phyloP scores from a whole-genome alignment of 2,888 invertebrate genomes.

The Laothoe populi region DNA sequence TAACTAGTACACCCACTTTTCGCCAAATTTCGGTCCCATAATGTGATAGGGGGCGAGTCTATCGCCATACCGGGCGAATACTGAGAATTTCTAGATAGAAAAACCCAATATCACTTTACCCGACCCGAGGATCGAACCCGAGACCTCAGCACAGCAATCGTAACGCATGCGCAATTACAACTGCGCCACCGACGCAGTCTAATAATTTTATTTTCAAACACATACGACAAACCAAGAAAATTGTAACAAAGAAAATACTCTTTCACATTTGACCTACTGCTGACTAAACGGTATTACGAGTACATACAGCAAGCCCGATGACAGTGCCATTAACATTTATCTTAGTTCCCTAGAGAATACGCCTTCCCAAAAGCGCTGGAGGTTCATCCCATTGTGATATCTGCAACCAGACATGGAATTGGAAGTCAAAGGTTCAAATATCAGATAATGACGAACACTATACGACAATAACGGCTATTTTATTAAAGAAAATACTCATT shows the following conservation, averaged over 20 bases:
- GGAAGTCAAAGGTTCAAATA: neutral
- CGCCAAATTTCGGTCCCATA: too few relatives aligned
- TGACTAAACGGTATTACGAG: conserved; percentile 24
- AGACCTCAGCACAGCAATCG: too few relatives aligned
- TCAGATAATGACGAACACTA: neutral
- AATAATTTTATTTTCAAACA: too few relatives aligned
- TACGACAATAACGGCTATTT: neutral
- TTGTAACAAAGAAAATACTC: conserved; percentile 14
- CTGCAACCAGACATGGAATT: conserved; percentile 22
- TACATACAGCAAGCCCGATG: conserved; percentile 37
- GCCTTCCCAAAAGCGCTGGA: conserved; percentile 51
- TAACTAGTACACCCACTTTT: too few relatives aligned
- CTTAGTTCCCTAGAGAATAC: conserved; percentile 62
- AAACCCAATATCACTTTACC: too few relatives aligned
- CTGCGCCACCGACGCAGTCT: too few relatives aligned
- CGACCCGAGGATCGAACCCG: too few relatives aligned
- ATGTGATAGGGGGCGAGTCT: too few relatives aligned
- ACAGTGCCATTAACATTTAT: conserved; percentile 61
- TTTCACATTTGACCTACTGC: conserved; percentile 21
- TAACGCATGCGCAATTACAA: too few relatives aligned
- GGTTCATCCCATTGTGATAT: conserved; percentile 43
- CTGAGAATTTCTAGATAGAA: too few relatives aligned
- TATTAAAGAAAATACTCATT: too few relatives aligned
- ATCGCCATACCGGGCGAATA: too few relatives aligned
- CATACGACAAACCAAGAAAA: conserved; percentile 10